Evolutionary conservation across 2,113 vertebrate genomes (phyloP).

Genomic region (Cygnus buccinator): DNA sequence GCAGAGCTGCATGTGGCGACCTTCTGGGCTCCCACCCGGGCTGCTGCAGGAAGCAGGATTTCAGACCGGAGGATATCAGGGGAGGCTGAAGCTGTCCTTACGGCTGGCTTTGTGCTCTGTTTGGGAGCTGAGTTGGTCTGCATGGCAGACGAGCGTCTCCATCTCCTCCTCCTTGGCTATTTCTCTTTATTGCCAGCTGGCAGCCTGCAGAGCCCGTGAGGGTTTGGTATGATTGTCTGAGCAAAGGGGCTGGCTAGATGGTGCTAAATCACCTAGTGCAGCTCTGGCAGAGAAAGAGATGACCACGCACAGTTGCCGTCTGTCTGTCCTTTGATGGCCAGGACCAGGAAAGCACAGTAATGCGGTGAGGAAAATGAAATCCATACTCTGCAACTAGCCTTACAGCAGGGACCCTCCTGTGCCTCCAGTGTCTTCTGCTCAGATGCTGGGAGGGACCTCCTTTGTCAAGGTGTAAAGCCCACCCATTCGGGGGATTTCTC

Average conservation of each 20-base stretch:
- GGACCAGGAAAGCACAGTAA: not conserved
- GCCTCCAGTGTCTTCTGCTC: not conserved
- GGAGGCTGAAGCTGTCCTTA: not conserved
- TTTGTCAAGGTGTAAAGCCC: not conserved
- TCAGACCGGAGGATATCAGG: not conserved
- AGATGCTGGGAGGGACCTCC: not conserved
- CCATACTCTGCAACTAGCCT: not conserved
- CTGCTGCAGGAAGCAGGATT: not conserved
- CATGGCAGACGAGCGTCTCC: not conserved
- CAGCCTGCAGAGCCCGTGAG: not conserved
- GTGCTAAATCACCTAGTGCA: not conserved
- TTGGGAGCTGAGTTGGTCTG: not conserved
- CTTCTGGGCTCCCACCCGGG: not conserved
- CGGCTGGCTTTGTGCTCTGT: not conserved
- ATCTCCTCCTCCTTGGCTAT: not conserved
- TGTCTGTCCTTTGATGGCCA: not conserved
- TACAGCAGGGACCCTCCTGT: not conserved
- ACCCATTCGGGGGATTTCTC: too few relatives aligned
- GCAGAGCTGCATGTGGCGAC: not conserved
- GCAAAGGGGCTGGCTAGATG: not conserved
- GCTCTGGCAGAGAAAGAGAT: not conserved
- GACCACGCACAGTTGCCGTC: accelerated
- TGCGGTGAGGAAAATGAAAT: not conserved
- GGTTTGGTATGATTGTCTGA: not conserved
- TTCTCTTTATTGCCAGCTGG: not conserved